Evolutionary conservation across 1,140 invertebrate species (phyloP).

Genomic region (Bombus waltoni): DNA sequence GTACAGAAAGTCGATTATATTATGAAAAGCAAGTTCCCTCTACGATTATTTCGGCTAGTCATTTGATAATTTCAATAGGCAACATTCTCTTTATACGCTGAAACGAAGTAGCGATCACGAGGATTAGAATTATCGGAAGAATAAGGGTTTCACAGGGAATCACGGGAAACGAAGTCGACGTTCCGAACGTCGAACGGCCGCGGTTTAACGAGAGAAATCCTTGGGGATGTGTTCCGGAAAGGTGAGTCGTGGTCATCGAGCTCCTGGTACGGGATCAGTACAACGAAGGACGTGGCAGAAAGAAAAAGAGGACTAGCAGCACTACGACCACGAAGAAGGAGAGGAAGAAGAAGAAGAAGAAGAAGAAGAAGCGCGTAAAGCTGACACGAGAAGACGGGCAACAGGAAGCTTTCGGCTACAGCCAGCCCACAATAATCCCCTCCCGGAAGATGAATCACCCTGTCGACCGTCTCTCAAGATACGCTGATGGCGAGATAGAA

Average conservation of each 20-base stretch:
- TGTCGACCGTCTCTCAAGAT: constrained; percentile 63
- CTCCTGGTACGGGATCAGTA: constrained; percentile 21
- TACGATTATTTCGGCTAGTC: not conserved
- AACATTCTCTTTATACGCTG: not conserved
- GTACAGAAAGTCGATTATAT: not conserved
- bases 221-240: not conserved
- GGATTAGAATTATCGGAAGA: not conserved
- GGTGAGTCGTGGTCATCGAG: constrained; percentile 14
- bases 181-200: not conserved
- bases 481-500: constrained; percentile 60
- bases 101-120: not conserved
- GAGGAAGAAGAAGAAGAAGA: not conserved
- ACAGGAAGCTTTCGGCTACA: constrained; percentile 37
- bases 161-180: constrained; percentile 4
- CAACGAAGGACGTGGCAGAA: not conserved
- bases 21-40: not conserved
- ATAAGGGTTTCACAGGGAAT: not conserved
- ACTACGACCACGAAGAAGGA: not conserved
- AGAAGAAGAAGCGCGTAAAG: constrained; percentile 37
- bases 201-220: constrained; percentile 35
- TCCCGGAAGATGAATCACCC: constrained; percentile 73
- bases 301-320: not conserved
- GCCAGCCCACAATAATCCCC: constrained; percentile 71
- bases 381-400: constrained; percentile 39
- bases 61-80: not conserved